Evolutionary conservation across 1,140 invertebrate genomes (phyloP).

Genomic region (Megathymus violae): DNA sequence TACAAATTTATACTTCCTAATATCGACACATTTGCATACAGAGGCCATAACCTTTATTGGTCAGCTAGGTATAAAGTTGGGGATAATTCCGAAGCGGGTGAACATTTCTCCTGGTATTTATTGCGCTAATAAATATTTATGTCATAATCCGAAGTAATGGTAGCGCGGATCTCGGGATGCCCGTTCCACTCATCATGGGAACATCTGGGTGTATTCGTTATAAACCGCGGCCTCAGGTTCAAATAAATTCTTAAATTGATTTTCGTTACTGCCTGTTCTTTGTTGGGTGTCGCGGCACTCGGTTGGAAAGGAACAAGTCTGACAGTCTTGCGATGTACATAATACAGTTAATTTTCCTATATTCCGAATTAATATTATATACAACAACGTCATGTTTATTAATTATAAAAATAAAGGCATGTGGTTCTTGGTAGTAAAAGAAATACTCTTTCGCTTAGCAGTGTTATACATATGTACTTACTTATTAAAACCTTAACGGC

Average conservation of each 20-base stretch:
- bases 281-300: not conserved
- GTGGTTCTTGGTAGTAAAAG: too few species aligned
- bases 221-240: constrained; percentile 19
- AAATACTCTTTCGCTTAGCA: too few species aligned
- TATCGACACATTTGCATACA: constrained; percentile 49
- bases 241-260: constrained; percentile 33
- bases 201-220: constrained; percentile 41
- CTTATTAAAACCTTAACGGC: too few species aligned
- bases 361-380: too few species aligned
- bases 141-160: constrained; percentile 73
- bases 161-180: constrained; percentile 46
- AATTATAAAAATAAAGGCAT: too few species aligned
- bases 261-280: constrained; percentile 12
- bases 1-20: constrained; percentile 45
- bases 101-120: constrained; percentile 60
- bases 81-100: constrained; percentile 56
- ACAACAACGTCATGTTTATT: too few species aligned
- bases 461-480: too few species aligned
- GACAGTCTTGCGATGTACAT: constrained; percentile 2
- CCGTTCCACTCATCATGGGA: constrained; percentile 41
- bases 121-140: constrained; percentile 73
- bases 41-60: constrained; percentile 50
- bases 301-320: not conserved
- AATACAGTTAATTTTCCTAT: too few species aligned
- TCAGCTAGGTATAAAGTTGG: constrained; percentile 55